A percentile compares a stretch with the other conserved stretches of the same genome.
Conservation (phyloP, 2,113 vertebrate genomes). For the Dipodomys merriami region DNA sequence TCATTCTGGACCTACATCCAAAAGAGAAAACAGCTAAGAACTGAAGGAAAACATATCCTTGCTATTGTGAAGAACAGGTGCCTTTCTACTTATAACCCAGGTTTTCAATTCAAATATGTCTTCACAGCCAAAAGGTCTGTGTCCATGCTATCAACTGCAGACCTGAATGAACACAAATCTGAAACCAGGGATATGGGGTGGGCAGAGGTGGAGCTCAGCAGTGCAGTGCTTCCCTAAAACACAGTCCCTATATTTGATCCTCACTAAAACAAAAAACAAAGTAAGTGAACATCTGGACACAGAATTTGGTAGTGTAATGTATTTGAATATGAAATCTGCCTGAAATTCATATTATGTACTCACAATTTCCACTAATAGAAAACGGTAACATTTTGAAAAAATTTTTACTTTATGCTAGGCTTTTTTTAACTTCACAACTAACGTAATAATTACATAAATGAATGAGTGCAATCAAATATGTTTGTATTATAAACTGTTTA, state of each 20-base stretch:
- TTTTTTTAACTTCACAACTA: too few relatives aligned
- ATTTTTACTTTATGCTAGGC: too few relatives aligned
- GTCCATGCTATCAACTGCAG: background rate
- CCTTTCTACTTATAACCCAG: background rate
- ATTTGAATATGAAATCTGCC: too few relatives aligned
- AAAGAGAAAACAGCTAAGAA: background rate
- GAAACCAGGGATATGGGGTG: background rate
- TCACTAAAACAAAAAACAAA: background rate
- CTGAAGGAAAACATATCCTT: background rate
- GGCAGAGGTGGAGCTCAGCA: background rate
- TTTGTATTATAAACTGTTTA: too few relatives aligned
- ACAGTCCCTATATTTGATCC: background rate
- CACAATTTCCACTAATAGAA: too few relatives aligned
- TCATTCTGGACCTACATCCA: slow-evolving; percentile 85
- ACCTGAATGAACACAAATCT: background rate
- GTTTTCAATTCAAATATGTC: background rate
- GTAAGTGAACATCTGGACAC: too few relatives aligned
- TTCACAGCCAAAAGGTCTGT: background rate
- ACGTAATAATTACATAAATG: too few relatives aligned
- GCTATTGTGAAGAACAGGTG: background rate
- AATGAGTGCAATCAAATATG: too few relatives aligned
- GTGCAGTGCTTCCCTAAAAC: background rate
- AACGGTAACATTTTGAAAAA: too few relatives aligned
- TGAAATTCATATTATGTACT: too few relatives aligned
- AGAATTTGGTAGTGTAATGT: too few relatives aligned